Base-by-base conservation (phyloP, 2,113 vertebrate genomes). In the Sinocyclocheilus anophthalmus region DNA sequence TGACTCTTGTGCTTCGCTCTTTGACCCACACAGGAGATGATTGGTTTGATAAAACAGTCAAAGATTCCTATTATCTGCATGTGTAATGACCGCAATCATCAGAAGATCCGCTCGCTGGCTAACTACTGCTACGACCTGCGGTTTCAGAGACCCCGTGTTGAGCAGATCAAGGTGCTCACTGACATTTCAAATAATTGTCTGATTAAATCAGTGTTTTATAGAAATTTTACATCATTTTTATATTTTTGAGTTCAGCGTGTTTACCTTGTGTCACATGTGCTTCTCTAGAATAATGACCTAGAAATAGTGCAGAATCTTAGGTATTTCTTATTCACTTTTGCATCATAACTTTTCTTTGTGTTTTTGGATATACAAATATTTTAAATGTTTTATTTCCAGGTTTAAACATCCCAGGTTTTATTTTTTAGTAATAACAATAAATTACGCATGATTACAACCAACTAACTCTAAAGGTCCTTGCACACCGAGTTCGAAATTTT, bases 11-110 rank as follows among this genome's bases (percentile, higher is more conserved):
- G 24, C 26, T 61, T 33, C 42, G 20, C 18, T 12, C 18, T 83
- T 37, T 84, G 22, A 67, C 24, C 91, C 85, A 12, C 77, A 30
- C 83, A 99, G 98, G 98, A 99, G 85, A 84, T 99, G 91, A 99
- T 99, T 4, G 92, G 93, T 84, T 92, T 99, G 89, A 98, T 99
- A 80, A 97, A 94, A 72, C 94, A 92, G 61, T 96, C 97, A 7
- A 99, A 97, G 94, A 95, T 99, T 53, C 98, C 98, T 81, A 99
- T 99, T 88, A 98, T 99, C 93, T 99, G 96, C 90, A 99, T 99
- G 97, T 99, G 98, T 88, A 99, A 99, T 13, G 97, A 99, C 73
- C 96, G 98, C 22, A 99, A 99, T 91, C 98, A 99, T 86, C 95
- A 92, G 3, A 99, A 98, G 93, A 99, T 99, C 45, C 95, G 98